Base-by-base conservation (phyloP, 2,113 vertebrate species). In the Pseudonaja textilis region DNA sequence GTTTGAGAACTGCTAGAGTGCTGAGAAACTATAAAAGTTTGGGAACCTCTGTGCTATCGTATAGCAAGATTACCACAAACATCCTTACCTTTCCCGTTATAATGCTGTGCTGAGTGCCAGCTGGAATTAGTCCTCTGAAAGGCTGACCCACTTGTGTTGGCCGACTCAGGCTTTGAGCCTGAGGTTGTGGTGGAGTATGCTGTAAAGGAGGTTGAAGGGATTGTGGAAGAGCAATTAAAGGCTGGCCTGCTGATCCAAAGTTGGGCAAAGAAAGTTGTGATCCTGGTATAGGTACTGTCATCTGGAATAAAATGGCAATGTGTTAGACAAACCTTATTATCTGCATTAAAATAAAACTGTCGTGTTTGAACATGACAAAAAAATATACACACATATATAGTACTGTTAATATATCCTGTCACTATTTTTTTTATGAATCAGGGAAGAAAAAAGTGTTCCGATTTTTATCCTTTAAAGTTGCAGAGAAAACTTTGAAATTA, bases 241-340 rank as follows among this genome's bases (percentile, higher is more conserved):
- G 98, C 95, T 99, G 99, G 11, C 98, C 99, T 18, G 99, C 98
- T 0, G 99, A 99, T 87, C 99, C 99, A 91, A 98, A 99, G 97
- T 98, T 99, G 88, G 98, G 97, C 97, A 99, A 95, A 74, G 99
- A 99, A 94, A 99, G 97, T 93, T 99, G 99, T 47, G 99, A 99
- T 93, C 98, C 99, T 12, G 99, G 98, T 94, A 99, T 96, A 94
- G 99, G 98, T 91, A 99, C 98, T 0, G 99, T 99, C 94, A 99
- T 98, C 99, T 99, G 94, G 74, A 94, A 94, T 93, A 89, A 9
- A 29, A 93, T 56, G 93, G 20, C 93, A 89, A 86, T 89, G 55
- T 92, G 94, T 94, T 59, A 96, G 93, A 92, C 54, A 94, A 55
- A 54, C 34, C 89, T 26, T 25, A 81, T 42, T 42, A 39, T 34